phyloP scores from a whole-genome alignment of 2,113 vertebrate species.

The Grammomys dolichurus region DNA sequence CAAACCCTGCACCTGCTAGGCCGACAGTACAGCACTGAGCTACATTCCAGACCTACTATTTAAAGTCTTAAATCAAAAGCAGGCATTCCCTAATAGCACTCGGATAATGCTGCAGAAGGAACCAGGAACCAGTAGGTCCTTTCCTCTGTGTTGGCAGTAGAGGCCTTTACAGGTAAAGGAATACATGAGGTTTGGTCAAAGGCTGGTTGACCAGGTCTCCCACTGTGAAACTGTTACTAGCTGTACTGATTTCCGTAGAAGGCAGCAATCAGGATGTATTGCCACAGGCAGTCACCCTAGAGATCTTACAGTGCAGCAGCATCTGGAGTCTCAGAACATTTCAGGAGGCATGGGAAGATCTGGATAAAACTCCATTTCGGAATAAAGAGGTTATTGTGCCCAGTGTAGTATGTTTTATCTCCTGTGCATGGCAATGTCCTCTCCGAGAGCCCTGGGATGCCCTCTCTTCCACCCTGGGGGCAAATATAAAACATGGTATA shows the following conservation, averaged over 20 bases:
- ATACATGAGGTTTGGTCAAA: background rate
- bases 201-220: background rate
- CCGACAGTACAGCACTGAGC: background rate
- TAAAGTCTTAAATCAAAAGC: background rate
- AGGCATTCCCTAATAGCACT: background rate
- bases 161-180: background rate
- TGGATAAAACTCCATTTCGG: background rate
- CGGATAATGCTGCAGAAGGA: background rate
- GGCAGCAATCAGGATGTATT: background rate
- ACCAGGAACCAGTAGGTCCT: background rate
- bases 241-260: constrained; percentile 3
- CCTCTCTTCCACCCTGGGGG: background rate
- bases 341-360: background rate
- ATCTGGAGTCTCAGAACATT: background rate
- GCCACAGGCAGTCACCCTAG: background rate
- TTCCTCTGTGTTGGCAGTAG: background rate
- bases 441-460: background rate
- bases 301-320: background rate
- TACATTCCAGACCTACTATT: background rate
- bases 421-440: background rate
- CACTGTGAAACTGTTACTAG: constrained; percentile 10
- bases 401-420: background rate
- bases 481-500: background rate
- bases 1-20: background rate
- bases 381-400: background rate